Percentiles rank a stretch among this genome's conserved stretches.
These are phyloP conservation scores for Spicauda simplicius DNA, from an alignment of 2,888 invertebrate genomes.

Conservation along the genomic window DNA sequence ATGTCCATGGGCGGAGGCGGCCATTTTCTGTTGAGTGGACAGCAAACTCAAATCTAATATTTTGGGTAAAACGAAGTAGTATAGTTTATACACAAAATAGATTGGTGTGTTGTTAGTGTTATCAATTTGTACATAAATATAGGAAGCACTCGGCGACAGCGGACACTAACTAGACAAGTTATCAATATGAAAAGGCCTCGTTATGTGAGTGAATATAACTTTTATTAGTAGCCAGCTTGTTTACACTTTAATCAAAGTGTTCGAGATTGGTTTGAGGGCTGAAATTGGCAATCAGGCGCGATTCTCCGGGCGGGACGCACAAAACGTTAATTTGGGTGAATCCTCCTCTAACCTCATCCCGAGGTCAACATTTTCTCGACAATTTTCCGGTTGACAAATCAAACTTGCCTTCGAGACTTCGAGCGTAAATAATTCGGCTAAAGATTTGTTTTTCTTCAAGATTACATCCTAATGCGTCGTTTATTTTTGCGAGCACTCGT, in stretches of 20 bases:
- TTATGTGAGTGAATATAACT: constrained; percentile 10
- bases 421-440: background rate
- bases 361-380: constrained; percentile 37
- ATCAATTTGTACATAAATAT: background rate
- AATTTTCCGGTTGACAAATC: constrained; percentile 74
- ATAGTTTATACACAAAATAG: too few relatives aligned
- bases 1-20: too few relatives aligned
- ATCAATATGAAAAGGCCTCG: constrained; percentile 1
- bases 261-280: constrained; percentile 14
- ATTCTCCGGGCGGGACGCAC: constrained; percentile 16
- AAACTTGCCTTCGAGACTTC: constrained; percentile 53
- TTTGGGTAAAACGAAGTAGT: too few relatives aligned
- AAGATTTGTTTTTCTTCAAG: background rate
- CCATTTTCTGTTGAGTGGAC: too few relatives aligned
- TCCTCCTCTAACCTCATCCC: constrained; percentile 16
- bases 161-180: background rate
- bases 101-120: too few relatives aligned
- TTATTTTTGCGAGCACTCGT: too few relatives aligned
- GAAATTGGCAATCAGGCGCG: constrained; percentile 27
- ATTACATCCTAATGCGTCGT: background rate
- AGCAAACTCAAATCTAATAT: too few relatives aligned
- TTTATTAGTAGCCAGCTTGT: constrained; percentile 19
- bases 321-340: constrained; percentile 23
- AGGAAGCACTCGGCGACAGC: background rate
- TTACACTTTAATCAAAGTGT: constrained; percentile 26